Percentiles rank a stretch among this genome's conserved stretches.
These are phyloP conservation scores for Lasioglossum pauxillum DNA, from an alignment of 2,888 invertebrate species.

Conservation along the genomic window DNA sequence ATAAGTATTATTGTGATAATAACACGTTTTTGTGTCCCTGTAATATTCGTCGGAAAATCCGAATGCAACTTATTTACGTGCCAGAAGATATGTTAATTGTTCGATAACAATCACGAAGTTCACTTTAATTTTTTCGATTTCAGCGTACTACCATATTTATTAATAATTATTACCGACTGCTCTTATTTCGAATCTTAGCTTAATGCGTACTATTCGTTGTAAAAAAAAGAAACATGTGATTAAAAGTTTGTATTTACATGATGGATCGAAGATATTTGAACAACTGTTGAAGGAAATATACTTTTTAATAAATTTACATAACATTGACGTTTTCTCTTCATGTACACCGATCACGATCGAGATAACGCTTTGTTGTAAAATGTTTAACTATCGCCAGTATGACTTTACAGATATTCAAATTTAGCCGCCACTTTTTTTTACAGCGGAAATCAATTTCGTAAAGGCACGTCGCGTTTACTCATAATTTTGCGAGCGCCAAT, in stretches of 20 bases:
- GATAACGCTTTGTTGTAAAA: not conserved
- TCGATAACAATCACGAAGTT: conserved; percentile 10
- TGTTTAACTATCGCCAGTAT: not conserved
- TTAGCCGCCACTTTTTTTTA: conserved; percentile 1
- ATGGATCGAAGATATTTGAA: conserved; percentile 40
- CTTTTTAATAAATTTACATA: conserved; percentile 44
- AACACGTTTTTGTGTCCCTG: conserved; percentile 26
- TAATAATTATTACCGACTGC: not conserved
- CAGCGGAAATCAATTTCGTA: not conserved
- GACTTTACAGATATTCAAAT: not conserved
- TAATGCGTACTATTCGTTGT: conserved; percentile 41
- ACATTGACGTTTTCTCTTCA: not conserved
- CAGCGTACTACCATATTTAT: conserved; percentile 9
- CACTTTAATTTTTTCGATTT: not conserved
- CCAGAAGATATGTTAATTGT: conserved; percentile 6
- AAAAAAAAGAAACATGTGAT: conserved; percentile 39
- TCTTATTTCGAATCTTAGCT: conserved; percentile 33
- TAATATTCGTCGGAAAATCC: conserved; percentile 15
- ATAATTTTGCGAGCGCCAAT: conserved; percentile 22
- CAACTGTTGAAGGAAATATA: conserved; percentile 60
- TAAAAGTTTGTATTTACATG: conserved; percentile 56
- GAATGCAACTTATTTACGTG: not conserved
- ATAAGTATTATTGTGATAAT: conserved; percentile 50
- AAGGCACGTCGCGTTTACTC: not conserved
- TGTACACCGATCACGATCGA: not conserved